These are phyloP conservation scores for Tetheella fluctuosa DNA, from an alignment of 2,888 invertebrate genomes.

Conservation along the genomic window DNA sequence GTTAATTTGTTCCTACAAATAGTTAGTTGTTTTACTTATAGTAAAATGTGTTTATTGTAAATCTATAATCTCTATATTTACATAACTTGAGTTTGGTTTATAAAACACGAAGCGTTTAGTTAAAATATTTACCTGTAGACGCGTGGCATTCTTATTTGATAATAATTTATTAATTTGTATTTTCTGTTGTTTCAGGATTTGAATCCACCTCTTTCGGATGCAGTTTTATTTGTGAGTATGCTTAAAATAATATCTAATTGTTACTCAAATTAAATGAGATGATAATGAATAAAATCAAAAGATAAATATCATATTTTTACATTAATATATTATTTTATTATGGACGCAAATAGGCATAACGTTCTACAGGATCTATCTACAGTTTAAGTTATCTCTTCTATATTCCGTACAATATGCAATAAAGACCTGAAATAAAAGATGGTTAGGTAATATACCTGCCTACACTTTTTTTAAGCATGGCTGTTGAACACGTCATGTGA, in stretches of 20 bases:
- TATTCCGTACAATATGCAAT: not conserved
- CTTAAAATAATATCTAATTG: not conserved
- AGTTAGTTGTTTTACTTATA: too few relatives aligned
- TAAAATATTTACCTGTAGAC: constrained; percentile 43
- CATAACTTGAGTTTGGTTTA: constrained; percentile 35
- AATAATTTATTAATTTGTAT: constrained; percentile 18
- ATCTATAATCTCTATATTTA: constrained; percentile 28
- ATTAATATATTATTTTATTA: too few relatives aligned
- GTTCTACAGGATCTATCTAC: not conserved
- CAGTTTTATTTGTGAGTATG: not conserved
- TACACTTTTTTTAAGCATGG: too few relatives aligned
- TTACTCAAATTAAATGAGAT: not conserved
- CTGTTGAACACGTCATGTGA: constrained; percentile 7
- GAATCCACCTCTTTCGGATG: constrained; percentile 3
- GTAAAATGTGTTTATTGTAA: not conserved
- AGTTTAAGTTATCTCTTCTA: not conserved
- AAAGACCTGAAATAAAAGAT: not conserved
- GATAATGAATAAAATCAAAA: not conserved
- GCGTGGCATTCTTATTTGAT: constrained; percentile 29
- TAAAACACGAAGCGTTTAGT: constrained; percentile 35
- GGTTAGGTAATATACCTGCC: not conserved
- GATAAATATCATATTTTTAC: not conserved
- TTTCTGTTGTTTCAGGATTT: constrained; percentile 41
- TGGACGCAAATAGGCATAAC: not conserved
- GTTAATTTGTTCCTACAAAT: too few relatives aligned